Base-by-base conservation (phyloP, 2,113 vertebrate genomes). In the Eretmochelys imbricata region DNA sequence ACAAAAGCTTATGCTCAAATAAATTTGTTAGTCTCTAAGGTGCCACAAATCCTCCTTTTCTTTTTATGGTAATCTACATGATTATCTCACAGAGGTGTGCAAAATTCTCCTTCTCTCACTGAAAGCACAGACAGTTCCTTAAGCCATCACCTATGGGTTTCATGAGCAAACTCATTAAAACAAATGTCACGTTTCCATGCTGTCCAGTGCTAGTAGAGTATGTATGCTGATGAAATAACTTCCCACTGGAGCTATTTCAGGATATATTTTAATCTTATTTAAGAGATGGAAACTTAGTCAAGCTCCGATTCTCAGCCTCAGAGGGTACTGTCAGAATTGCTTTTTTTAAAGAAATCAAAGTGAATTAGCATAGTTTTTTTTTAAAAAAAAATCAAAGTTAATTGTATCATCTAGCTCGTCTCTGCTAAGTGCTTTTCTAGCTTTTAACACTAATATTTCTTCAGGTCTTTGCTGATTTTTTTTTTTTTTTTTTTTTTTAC, bases 61-160 rank as follows among this genome's bases (percentile, higher is more conserved):
- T 42, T 42, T 42, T 42, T 42, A 50, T 1, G 83, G 87, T 22
- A 42, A 93, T 35, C 42, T 49, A 35, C 5, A 5, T 27, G 72
- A 53, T 83, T 31, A 17, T 84, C 89, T 95, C 72, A 80, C 8
- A 76, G 54, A 90, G 27, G 50, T 72, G 24, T 29, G 25, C n/a
- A 83, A 75, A 91, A 88, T 82, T 53, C 72, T 88, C 55, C 20
- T 78, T 31, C 57, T 93, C 53, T 89, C 35, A 59, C 62, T 83
- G 82, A 87, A 96, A 89, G 82, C 62, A 84, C 5, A 89, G 83
- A 38, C 12, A 42, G 79, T 59, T 93, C 88, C 84, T 90, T 91
- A 90, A 91, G 95, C 50, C 5, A 1, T 65, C 59, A 46, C 25
- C 42, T 38, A 2, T 53, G n/a, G n/a, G 46, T 89, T 13, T 93